Evolutionary conservation across 2,888 invertebrate genomes (phyloP).

Genomic region (Melanchra persicariae): DNA sequence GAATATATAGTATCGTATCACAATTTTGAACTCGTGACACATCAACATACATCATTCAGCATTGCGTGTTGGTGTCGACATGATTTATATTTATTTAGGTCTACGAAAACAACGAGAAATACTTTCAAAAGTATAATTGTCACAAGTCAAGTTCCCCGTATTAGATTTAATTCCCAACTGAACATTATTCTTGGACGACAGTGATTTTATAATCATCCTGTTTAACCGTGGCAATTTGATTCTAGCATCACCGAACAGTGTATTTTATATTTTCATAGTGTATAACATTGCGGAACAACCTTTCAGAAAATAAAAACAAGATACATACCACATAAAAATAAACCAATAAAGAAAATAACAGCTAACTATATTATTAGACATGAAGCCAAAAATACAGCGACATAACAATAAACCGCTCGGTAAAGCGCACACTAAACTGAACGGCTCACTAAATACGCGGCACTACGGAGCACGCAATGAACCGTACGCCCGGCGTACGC

Average conservation of each 20-base stretch:
- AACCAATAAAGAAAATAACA: conserved; percentile 33
- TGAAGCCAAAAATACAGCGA: conserved; percentile 23
- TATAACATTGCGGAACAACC: background rate
- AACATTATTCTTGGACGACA: background rate
- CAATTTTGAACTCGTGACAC: background rate
- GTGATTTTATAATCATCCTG: background rate
- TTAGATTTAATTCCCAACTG: background rate
- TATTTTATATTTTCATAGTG: background rate
- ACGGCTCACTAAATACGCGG: conserved; percentile 49
- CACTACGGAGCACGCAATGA: conserved; percentile 22
- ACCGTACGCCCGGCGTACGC: conserved; percentile 4
- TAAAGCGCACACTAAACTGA: conserved; percentile 40
- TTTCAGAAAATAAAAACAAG: conserved; percentile 2
- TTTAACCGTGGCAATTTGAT: background rate
- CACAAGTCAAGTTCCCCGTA: background rate
- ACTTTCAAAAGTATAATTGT: background rate
- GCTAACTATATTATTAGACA: conserved; percentile 38
- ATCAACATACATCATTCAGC: background rate
- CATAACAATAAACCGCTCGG: conserved; percentile 42
- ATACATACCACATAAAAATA: conserved; percentile 21
- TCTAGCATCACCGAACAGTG: background rate
- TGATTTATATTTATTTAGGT: background rate
- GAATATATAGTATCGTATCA: conserved; percentile 6
- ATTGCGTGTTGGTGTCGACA: conserved; percentile 9
- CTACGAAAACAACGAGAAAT: background rate